Evolutionary conservation across 2,888 invertebrate genomes (phyloP).

Genomic region (Trachelus tabidus): DNA sequence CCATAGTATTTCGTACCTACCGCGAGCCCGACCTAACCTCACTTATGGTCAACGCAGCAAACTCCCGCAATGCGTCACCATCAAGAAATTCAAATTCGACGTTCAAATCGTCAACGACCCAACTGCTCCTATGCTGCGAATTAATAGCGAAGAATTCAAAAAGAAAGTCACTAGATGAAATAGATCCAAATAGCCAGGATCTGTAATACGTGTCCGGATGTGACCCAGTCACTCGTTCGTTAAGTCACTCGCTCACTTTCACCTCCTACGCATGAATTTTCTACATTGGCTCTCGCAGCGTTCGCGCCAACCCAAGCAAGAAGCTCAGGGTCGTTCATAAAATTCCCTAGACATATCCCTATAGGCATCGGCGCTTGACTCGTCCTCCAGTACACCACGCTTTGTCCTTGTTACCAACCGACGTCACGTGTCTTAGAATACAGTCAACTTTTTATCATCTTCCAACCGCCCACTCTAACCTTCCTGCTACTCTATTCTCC

Average conservation of each 20-base stretch:
- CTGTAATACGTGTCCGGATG: background rate
- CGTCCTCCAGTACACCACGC: constrained; percentile 4
- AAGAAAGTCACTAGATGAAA: background rate
- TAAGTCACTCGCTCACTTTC: constrained; percentile 53
- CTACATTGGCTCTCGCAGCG: constrained; percentile 23
- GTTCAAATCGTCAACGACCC: background rate
- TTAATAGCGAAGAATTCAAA: background rate
- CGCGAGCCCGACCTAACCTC: background rate
- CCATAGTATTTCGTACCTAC: background rate
- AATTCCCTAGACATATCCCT: constrained; percentile 15
- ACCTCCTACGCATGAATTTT: constrained; percentile 55
- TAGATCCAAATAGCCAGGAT: background rate
- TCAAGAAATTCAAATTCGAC: background rate
- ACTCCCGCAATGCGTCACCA: background rate
- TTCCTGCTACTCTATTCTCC: background rate
- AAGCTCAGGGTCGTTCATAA: constrained; percentile 18
- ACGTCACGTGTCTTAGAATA: background rate
- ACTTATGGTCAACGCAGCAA: background rate
- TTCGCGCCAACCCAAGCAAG: constrained; percentile 14
- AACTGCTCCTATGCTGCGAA: background rate
- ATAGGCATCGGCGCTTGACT: background rate
- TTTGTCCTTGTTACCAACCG: constrained; percentile 10
- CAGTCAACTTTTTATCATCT: constrained; percentile 8
- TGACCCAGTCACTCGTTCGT: constrained; percentile 22
- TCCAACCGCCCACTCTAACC: background rate